Percentiles rank a stretch among this genome's conserved stretches.
These are phyloP conservation scores for Glyptemys insculpta DNA, from an alignment of 2,797 vertebrate species.

Conservation along the genomic window DNA sequence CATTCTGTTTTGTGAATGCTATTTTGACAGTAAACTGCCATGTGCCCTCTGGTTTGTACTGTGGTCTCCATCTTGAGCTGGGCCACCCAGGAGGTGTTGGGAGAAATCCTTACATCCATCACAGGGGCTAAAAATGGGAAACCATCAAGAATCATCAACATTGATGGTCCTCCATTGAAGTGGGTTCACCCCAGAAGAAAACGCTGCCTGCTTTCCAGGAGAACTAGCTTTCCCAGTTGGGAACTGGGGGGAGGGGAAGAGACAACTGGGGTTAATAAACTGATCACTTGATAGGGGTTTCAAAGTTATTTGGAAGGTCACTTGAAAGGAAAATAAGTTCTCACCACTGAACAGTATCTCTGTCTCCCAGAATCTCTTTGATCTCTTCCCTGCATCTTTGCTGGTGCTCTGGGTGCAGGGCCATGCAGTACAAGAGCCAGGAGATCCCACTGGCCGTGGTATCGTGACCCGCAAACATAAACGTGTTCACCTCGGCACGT, in stretches of 20 bases:
- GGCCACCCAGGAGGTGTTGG: background rate
- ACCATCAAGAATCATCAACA: background rate
- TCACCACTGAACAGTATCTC: slow-evolving; percentile 86
- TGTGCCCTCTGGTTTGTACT: background rate
- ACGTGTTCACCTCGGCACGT: slow-evolving; percentile 88
- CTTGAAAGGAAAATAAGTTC: slow-evolving; percentile 55
- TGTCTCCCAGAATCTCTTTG: slow-evolving; percentile 67
- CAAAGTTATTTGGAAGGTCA: no score
- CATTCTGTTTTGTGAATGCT: background rate
- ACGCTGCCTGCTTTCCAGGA: no score
- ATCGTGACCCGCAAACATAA: slow-evolving; percentile 90
- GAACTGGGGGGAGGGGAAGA: background rate
- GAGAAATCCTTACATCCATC: background rate
- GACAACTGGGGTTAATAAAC: background rate
- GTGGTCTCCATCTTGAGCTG: no score
- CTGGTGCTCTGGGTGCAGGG: no score
- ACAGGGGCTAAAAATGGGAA: background rate
- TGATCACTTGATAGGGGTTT: no score
- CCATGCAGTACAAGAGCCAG: no score
- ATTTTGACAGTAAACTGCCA: background rate
- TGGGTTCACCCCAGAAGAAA: background rate
- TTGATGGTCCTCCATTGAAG: background rate
- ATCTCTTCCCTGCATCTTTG: no score
- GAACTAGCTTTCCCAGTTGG: background rate
- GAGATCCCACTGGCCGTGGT: slow-evolving; percentile 55